Conservation (phyloP, 2,797 vertebrate species). For the Protosalanx chinensis region DNA sequence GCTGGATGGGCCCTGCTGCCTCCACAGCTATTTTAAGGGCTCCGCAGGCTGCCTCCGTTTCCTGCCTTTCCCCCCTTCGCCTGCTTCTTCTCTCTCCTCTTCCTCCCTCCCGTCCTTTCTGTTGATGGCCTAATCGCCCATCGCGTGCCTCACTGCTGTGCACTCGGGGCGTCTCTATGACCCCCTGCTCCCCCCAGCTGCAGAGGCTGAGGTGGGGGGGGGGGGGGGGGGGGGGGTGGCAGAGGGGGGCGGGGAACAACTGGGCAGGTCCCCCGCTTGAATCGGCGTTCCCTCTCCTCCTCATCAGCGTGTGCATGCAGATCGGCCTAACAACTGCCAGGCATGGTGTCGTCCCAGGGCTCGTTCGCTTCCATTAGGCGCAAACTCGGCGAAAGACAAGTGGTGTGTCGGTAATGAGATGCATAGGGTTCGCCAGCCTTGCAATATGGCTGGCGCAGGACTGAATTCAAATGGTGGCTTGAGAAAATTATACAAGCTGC, state of each 20-base stretch:
- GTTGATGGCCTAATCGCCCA: slow-evolving; percentile 14
- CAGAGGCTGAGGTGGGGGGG: neutral
- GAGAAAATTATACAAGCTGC: neutral
- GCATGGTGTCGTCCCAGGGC: slow-evolving; percentile 36
- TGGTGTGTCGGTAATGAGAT: slow-evolving; percentile 42
- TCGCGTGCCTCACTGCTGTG: slow-evolving; percentile 18
- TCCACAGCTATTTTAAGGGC: slow-evolving; percentile 34
- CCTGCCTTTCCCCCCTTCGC: slow-evolving; percentile 35
- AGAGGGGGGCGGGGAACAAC: too few species aligned
- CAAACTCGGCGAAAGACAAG: slow-evolving; percentile 39
- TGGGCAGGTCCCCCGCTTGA: slow-evolving; percentile 14
- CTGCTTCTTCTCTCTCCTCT: slow-evolving; percentile 29
- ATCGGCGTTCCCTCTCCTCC: slow-evolving; percentile 4
- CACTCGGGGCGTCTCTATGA: slow-evolving; percentile 1
- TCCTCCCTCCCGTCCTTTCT: slow-evolving; percentile 9
- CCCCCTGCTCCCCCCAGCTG: neutral
- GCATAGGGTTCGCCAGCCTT: slow-evolving; percentile 13
- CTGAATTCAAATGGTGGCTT: neutral
- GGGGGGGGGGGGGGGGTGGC: too few species aligned
- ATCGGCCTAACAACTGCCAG: slow-evolving; percentile 54
- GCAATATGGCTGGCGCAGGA: neutral
- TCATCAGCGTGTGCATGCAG: slow-evolving; percentile 38
- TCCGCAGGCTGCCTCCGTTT: slow-evolving; percentile 15
- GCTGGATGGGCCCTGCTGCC: slow-evolving; percentile 6
- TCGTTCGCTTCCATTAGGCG: slow-evolving; percentile 44